Conservation (phyloP, 1,140 invertebrate genomes). For the Pogonomyrmex barbatus region DNA sequence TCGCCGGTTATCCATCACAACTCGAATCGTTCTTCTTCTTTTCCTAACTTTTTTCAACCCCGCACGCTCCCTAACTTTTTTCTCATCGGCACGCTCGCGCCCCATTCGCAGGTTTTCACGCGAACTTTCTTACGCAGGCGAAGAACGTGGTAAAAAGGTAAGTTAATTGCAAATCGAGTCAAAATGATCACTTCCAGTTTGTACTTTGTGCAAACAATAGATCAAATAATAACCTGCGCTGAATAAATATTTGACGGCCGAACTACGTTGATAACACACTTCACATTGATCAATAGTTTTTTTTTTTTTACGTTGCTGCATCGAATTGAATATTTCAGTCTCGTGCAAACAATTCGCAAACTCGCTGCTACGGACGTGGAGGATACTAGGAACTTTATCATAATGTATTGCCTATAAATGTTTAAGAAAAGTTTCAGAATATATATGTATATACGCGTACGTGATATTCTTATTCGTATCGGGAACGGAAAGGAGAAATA, state of each 20-base stretch:
- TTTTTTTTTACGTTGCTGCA: background rate
- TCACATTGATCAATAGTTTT: background rate
- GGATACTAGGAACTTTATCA: background rate
- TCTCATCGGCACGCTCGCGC: background rate
- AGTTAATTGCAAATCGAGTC: conserved; percentile 55
- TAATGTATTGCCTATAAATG: background rate
- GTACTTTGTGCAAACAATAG: background rate
- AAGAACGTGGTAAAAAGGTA: background rate
- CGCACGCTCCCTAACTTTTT: no score
- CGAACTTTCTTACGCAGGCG: conserved; percentile 13
- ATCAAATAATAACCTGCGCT: conserved; percentile 28
- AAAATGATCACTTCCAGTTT: conserved; percentile 23
- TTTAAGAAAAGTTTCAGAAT: background rate
- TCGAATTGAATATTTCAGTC: conserved; percentile 25
- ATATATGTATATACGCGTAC: no score
- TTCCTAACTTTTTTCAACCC: background rate
- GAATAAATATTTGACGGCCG: conserved; percentile 38
- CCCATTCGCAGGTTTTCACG: conserved; percentile 19
- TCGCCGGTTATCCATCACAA: conserved; percentile 42
- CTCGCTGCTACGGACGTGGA: background rate
- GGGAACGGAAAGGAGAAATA: background rate
- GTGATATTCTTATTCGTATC: background rate
- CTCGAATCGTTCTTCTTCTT: conserved; percentile 44
- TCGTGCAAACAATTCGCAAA: background rate
- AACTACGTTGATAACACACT: conserved; percentile 11